Percentiles rank a stretch among this genome's conserved stretches.
Evolutionary conservation across 2,888 invertebrate species (phyloP).

Genomic region (Aphodius granarius): DNA sequence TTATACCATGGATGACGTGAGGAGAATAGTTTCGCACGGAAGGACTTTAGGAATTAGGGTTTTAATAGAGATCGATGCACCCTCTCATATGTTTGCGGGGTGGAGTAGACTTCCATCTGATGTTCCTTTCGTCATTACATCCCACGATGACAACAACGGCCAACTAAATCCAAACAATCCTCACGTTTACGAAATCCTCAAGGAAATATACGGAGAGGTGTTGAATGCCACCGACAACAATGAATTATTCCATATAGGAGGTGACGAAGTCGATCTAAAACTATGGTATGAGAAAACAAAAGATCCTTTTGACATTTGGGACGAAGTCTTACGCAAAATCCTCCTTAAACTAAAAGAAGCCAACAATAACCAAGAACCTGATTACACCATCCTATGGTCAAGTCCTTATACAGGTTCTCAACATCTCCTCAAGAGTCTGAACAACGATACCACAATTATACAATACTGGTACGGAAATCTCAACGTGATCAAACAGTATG

Average conservation of each 20-base stretch:
- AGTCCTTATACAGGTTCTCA: constrained; percentile 71
- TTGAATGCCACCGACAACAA: constrained; percentile 70
- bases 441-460: constrained; percentile 60
- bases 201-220: constrained; percentile 73
- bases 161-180: constrained; percentile 79
- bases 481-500: constrained; percentile 65
- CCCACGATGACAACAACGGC: constrained; percentile 70
- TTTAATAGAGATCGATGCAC: constrained; percentile 85
- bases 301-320: constrained; percentile 62
- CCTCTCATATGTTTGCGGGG: constrained; percentile 80
- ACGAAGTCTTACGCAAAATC: constrained; percentile 67
- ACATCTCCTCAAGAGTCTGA: constrained; percentile 54
- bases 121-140: constrained; percentile 43
- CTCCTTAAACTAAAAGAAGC: constrained; percentile 62
- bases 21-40: constrained; percentile 72
- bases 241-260: constrained; percentile 80
- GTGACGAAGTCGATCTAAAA: constrained; percentile 74
- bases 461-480: constrained; percentile 79
- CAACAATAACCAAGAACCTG: constrained; percentile 56
- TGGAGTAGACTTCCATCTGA: constrained; percentile 68
- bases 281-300: constrained; percentile 64
- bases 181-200: constrained; percentile 67
- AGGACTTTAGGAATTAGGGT: constrained; percentile 78
- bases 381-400: constrained; percentile 72
- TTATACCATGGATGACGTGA: constrained; percentile 70